Percentiles rank a stretch among this genome's conserved stretches.
Evolutionary conservation across 2,113 vertebrate genomes (phyloP).

Genomic region (Myanophis thanlyinensis): DNA sequence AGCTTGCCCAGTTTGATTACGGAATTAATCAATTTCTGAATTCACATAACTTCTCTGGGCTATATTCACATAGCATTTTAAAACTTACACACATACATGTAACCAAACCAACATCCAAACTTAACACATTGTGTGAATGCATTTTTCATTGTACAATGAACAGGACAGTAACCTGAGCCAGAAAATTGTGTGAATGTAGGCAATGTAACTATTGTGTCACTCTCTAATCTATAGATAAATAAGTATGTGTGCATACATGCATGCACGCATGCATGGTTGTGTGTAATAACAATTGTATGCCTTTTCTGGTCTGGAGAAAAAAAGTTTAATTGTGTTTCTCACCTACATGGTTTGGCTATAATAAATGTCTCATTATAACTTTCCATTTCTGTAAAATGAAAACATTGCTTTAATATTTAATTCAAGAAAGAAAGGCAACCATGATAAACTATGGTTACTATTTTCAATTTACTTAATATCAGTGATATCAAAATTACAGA

Average conservation of each 20-base stretch:
- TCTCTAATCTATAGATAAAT: neutral
- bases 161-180: neutral
- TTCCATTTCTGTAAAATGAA: constrained; percentile 30
- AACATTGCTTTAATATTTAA: constrained; percentile 37
- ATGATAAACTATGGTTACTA: constrained; percentile 38
- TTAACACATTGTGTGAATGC: neutral
- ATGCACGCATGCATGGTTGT: neutral
- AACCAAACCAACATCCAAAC: neutral
- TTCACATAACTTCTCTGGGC: neutral
- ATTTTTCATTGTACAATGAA: neutral
- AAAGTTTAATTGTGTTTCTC: constrained; percentile 36
- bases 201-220: neutral
- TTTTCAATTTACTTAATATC: constrained; percentile 45
- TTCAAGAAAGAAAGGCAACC: constrained; percentile 23
- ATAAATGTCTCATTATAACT: constrained; percentile 30
- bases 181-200: neutral
- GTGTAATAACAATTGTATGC: neutral
- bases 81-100: neutral
- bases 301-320: neutral
- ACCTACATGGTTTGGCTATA: constrained; percentile 17
- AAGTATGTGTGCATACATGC: neutral
- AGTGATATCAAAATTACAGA: constrained; percentile 42
- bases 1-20: neutral
- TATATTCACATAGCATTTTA: neutral
- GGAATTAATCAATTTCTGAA: neutral